Percentiles rank a stretch among this genome's conserved stretches.
Conservation (phyloP, 2,113 vertebrate species). For the Aythya baeri region DNA sequence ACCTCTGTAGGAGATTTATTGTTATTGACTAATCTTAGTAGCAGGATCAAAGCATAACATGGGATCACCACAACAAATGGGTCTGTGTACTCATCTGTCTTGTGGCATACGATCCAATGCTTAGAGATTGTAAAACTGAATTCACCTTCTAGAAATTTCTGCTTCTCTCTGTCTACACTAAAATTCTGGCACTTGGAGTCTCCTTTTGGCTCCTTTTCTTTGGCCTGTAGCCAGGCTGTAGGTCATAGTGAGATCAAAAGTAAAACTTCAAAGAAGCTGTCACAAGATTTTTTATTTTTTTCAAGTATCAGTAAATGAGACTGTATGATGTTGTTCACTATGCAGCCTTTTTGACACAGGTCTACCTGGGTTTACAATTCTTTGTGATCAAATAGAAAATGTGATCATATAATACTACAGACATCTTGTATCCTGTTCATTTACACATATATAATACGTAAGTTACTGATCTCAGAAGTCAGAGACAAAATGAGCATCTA, state of each 20-base stretch:
- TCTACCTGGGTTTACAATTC: not conserved
- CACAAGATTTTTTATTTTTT: not conserved
- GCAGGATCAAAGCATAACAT: not conserved
- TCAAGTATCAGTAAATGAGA: not conserved
- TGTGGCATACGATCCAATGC: not conserved
- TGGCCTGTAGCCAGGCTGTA: not conserved
- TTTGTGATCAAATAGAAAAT: not conserved
- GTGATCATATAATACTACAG: not conserved
- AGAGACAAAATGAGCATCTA: not conserved
- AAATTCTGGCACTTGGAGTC: not conserved
- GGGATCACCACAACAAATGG: not conserved
- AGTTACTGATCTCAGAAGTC: not conserved
- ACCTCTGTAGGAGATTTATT: not conserved
- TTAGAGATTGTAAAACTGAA: not conserved
- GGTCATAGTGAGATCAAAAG: conserved; percentile 19
- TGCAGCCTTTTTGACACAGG: not conserved
- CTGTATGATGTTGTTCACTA: not conserved
- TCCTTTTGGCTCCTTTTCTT: not conserved
- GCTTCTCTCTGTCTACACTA: not conserved
- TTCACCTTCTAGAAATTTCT: not conserved
- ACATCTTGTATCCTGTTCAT: not conserved
- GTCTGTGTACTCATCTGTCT: not conserved
- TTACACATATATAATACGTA: not conserved
- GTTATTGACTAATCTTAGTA: not conserved
- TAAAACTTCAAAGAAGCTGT: not conserved